Base-by-base conservation (phyloP, 2,888 invertebrate genomes). In the Orthosia gothica region DNA sequence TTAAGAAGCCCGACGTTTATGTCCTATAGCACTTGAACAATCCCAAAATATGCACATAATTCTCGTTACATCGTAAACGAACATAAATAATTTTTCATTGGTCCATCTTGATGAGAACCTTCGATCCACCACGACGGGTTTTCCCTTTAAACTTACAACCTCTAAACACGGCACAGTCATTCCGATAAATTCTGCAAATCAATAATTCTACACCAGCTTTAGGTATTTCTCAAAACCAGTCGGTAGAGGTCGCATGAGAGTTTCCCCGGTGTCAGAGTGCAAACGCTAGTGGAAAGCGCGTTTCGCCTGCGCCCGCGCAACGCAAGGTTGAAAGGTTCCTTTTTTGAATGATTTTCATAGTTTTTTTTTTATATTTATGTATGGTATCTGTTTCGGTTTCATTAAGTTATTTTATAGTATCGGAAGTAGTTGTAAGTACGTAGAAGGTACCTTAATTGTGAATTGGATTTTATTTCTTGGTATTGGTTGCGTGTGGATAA, bases 251-350 rank as follows among this genome's bases (percentile, higher is more conserved):
- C 78, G 75, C 61, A 63, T 64, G 67, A 72, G 66, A 76, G 87
- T 87, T 87, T 87, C 86, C 87, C 83, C 57, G 77, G 88, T 91
- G 92, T 93, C 93, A 92, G 88, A 93, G 93, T 89, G 93, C 94
- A 94, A 91, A 91, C 92, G 93, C 88, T 81, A 89, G 86, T 87
- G 93, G 94, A 94, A 94, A 94, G 94, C 91, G 91, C 91, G 89
- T 94, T 93, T 92, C 92, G 89, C 92, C 54, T 87, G 90, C 88
- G 87, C 88, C 50, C 82, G 85, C 83, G 85, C 84, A 77, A 47
- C 26, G 59, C 80, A 78, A 84, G 79, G 74, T 74, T 71, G 67
- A 66, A 67, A 57, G 72, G 62, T 58, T 26, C 76, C 66, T 67
- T 78, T 77, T 82, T 74, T 32, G 70, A 76, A 74, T 81, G 68